phyloP scores from a whole-genome alignment of 2,797 vertebrate species.

The Syndactyla subalaris region DNA sequence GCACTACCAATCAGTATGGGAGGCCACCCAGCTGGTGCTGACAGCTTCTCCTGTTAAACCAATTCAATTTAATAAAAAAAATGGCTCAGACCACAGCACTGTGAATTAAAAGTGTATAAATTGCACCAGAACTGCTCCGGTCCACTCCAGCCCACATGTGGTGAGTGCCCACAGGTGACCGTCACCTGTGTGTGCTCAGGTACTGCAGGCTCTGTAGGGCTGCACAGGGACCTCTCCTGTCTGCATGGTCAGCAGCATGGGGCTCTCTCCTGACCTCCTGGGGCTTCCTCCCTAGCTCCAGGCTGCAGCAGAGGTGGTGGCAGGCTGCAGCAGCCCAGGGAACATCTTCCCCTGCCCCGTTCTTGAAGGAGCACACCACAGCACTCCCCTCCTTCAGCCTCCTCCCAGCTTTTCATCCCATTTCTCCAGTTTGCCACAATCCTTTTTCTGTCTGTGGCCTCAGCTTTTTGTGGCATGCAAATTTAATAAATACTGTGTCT shows the following conservation, averaged over 20 bases:
- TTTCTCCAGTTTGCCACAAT: constrained; percentile 48
- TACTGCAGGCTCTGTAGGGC: accelerated
- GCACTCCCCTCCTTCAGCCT: not conserved
- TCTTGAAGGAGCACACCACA: accelerated
- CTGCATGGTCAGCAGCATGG: not conserved
- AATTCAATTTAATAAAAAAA: not conserved
- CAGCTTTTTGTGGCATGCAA: not conserved
- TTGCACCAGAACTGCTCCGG: not conserved
- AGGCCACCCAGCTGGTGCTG: not conserved
- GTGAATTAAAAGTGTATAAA: not conserved
- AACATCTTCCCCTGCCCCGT: not conserved
- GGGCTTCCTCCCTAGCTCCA: not conserved
- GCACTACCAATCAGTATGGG: not conserved
- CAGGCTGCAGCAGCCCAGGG: not conserved
- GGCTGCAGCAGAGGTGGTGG: not conserved
- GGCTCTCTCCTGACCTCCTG: not conserved
- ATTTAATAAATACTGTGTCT: constrained; percentile 34
- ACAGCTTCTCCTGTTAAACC: not conserved
- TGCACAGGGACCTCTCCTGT: not conserved
- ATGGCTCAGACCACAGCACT: not conserved
- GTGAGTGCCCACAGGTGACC: not conserved
- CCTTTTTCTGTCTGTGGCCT: constrained; percentile 10
- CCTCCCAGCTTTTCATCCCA: not conserved
- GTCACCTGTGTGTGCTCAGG: not conserved
- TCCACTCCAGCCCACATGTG: not conserved